Evolutionary conservation across 1,140 invertebrate genomes (phyloP).

Genomic region (Procambarus virginalis): DNA sequence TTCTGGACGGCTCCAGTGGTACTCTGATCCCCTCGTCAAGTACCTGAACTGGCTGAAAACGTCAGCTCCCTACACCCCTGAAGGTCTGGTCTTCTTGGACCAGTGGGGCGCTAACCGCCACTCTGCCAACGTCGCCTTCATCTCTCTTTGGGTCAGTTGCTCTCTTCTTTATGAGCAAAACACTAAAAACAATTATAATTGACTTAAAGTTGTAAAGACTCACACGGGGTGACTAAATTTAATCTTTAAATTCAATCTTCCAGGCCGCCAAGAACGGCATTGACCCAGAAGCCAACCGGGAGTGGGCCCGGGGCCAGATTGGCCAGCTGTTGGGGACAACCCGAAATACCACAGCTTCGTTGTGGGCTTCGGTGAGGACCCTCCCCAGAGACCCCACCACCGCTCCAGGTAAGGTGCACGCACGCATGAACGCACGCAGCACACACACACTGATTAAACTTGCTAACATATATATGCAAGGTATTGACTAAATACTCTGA

Average conservation of each 20-base stretch:
- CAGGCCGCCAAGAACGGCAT: neutral
- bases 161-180: too few species aligned
- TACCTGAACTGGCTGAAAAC: too few species aligned
- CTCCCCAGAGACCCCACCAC: neutral
- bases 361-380: neutral
- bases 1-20: too few species aligned
- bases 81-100: conserved; percentile 73
- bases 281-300: neutral
- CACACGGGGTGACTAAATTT: too few species aligned
- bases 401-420: neutral
- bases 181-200: too few species aligned
- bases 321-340: neutral
- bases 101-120: conserved; percentile 78
- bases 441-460: too few species aligned
- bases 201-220: too few species aligned
- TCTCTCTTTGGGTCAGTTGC: neutral
- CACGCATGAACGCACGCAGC: too few species aligned
- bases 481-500: too few species aligned
- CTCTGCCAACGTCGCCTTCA: conserved; percentile 78
- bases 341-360: neutral
- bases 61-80: conserved; percentile 63
- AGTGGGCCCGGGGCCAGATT: neutral
- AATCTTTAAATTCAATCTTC: neutral
- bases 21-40: too few species aligned
- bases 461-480: too few species aligned